phyloP scores from a whole-genome alignment of 2,797 vertebrate genomes.

The Ceyx erithaca region DNA sequence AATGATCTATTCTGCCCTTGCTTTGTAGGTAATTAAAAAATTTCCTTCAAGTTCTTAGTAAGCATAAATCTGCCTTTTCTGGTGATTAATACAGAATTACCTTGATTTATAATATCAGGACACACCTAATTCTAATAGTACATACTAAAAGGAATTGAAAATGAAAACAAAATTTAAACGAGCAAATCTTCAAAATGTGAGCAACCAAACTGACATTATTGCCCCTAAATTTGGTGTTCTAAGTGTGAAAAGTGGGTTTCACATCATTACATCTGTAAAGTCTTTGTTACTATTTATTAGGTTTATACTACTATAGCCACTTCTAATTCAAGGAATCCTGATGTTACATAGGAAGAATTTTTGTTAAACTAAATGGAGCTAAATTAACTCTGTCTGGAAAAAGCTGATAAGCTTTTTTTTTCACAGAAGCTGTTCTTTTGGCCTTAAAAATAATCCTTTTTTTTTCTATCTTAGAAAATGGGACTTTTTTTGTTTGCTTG shows the following conservation, averaged over 20 bases:
- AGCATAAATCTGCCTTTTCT: not conserved
- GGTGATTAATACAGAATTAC: not conserved
- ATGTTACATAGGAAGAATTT: not conserved
- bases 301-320: constrained; percentile 21
- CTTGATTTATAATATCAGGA: not conserved
- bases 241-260: not conserved
- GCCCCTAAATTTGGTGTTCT: not conserved
- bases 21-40: not conserved
- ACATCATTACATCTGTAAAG: constrained; percentile 3
- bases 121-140: not conserved
- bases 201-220: not conserved
- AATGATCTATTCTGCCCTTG: not conserved
- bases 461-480: not conserved
- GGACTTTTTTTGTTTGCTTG: not conserved
- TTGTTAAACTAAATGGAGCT: not conserved
- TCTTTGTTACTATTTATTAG: not conserved
- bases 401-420: not conserved
- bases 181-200: not conserved
- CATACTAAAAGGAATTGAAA: not conserved
- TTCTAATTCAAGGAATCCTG: constrained; percentile 52
- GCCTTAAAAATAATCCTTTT: not conserved
- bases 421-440: not conserved
- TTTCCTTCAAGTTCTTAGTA: not conserved
- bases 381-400: not conserved
- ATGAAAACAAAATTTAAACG: not conserved